These are phyloP conservation scores for Lepus oiostolus DNA, from an alignment of 2,797 vertebrate species.

Conservation along the genomic window DNA sequence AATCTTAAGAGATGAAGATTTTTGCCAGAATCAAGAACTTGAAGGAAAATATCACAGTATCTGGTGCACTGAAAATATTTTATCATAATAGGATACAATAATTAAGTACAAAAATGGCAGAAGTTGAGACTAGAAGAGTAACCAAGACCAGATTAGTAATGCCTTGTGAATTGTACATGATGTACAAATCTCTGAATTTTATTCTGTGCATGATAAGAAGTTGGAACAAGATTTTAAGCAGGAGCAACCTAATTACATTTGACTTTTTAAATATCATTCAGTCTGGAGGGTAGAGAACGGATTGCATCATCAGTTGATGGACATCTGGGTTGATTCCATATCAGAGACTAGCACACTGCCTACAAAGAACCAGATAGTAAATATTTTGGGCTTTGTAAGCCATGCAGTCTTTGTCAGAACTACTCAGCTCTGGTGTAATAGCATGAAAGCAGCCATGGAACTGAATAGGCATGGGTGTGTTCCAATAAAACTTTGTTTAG, in stretches of 20 bases:
- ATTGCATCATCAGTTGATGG: neutral
- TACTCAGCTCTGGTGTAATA: neutral
- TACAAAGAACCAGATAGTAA: neutral
- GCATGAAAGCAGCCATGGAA: neutral
- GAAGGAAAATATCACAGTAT: neutral
- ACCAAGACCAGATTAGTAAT: neutral
- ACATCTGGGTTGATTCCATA: neutral
- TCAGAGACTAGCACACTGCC: constrained; percentile 7
- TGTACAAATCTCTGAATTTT: constrained; percentile 28
- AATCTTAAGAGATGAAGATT: neutral
- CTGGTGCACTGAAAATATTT: neutral
- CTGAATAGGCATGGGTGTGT: neutral
- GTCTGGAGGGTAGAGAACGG: neutral
- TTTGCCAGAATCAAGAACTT: constrained; percentile 45
- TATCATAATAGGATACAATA: neutral
- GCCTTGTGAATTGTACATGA: neutral
- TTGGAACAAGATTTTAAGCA: neutral
- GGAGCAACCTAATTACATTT: neutral
- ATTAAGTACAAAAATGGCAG: neutral
- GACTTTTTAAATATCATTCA: constrained; percentile 49
- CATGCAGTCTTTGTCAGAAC: neutral
- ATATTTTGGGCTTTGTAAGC: neutral
- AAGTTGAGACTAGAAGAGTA: neutral
- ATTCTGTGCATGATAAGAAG: neutral
- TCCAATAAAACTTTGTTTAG: constrained; percentile 23